Evolutionary conservation across 2,113 vertebrate species (phyloP).

Genomic region (Phaethon lepturus): DNA sequence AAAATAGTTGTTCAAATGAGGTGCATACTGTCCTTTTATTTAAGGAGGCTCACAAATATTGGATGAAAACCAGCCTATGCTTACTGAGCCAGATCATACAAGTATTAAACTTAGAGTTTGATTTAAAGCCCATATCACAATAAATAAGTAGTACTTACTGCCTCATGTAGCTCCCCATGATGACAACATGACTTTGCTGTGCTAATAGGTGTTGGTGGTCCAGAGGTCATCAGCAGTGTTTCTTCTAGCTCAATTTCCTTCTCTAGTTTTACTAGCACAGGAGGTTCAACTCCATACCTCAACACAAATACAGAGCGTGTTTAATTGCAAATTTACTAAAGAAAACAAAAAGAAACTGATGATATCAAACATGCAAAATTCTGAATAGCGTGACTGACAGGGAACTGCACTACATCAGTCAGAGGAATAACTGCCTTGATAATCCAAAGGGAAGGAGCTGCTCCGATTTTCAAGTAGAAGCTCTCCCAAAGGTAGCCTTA

Average conservation of each 20-base stretch:
- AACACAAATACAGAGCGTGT: not conserved
- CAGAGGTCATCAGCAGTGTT: slow-evolving; percentile 85
- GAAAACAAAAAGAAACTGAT: not conserved
- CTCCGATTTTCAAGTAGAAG: not conserved
- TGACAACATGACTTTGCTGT: slow-evolving; percentile 91
- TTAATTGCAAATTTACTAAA: not conserved
- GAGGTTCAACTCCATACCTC: slow-evolving; percentile 95
- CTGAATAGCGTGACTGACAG: not conserved
- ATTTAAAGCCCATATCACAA: not conserved
- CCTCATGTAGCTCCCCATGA: slow-evolving; percentile 88
- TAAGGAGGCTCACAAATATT: not conserved
- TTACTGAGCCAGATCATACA: not conserved
- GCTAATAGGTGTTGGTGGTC: slow-evolving; percentile 79
- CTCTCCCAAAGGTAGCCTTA: not conserved
- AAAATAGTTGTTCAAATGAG: not conserved
- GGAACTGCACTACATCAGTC: not conserved
- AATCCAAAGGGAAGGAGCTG: not conserved
- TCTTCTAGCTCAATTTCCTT: slow-evolving; percentile 98
- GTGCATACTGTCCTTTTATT: not conserved
- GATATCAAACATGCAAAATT: not conserved
- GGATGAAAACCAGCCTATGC: not conserved
- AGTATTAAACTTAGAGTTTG: not conserved
- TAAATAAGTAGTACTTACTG: slow-evolving; percentile 78
- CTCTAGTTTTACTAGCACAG: slow-evolving; percentile 94
- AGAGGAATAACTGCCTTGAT: not conserved